Percentiles rank a stretch among this genome's conserved stretches.
Conservation (phyloP, 2,113 vertebrate genomes). For the Mirza zaza region DNA sequence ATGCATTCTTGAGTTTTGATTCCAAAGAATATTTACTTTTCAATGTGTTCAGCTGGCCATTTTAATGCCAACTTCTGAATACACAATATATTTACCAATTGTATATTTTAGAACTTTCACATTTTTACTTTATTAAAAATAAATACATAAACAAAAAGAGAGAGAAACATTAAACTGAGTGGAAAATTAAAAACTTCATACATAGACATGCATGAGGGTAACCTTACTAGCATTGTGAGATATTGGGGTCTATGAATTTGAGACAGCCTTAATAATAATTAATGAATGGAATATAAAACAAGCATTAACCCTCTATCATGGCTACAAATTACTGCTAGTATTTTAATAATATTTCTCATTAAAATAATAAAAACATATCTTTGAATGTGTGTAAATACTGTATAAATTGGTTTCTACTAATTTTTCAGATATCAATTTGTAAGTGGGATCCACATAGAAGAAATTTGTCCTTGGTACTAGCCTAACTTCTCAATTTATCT, state of each 20-base stretch:
- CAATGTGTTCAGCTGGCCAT: not conserved
- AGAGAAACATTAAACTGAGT: not conserved
- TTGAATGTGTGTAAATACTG: not conserved
- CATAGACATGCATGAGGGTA: not conserved
- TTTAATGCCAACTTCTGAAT: not conserved
- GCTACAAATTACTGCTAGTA: not conserved
- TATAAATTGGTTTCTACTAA: not conserved
- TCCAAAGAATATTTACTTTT: not conserved
- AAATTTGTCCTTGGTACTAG: not conserved
- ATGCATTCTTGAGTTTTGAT: not conserved
- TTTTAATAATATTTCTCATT: not conserved
- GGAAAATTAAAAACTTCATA: not conserved
- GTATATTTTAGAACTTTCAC: not conserved
- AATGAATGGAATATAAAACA: not conserved
- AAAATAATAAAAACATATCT: not conserved
- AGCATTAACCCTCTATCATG: not conserved
- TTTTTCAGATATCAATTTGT: not conserved
- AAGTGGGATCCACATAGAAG: not conserved
- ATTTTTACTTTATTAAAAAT: not conserved
- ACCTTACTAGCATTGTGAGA: not conserved
- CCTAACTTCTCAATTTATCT: not conserved
- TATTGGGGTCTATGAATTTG: not conserved
- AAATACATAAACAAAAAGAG: not conserved
- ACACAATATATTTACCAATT: not conserved
- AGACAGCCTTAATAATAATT: not conserved